A percentile compares a stretch with the other conserved stretches of the same genome.
These are phyloP conservation scores for Uloborus diversus DNA, from an alignment of 1,140 invertebrate genomes.

Conservation along the genomic window DNA sequence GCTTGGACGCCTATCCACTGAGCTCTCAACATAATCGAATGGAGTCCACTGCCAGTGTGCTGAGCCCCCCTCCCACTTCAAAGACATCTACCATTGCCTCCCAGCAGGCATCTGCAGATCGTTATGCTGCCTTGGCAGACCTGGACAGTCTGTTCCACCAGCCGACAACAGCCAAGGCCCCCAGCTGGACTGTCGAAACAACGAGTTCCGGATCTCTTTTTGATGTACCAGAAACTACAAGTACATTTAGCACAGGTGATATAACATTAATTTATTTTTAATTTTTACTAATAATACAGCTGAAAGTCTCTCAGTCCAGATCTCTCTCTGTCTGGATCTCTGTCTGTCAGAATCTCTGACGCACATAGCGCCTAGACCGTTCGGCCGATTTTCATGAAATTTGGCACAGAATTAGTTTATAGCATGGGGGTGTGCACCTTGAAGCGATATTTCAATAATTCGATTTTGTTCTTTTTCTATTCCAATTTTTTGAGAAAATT, in stretches of 20 bases:
- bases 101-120: slow-evolving; percentile 70
- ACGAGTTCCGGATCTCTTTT: slow-evolving; percentile 18
- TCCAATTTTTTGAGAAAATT: too few relatives aligned
- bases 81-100: neutral
- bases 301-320: too few relatives aligned
- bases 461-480: too few relatives aligned
- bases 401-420: too few relatives aligned
- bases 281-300: too few relatives aligned
- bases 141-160: slow-evolving; percentile 73
- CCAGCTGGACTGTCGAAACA: slow-evolving; percentile 46
- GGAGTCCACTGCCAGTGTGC: neutral
- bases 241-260: slow-evolving; percentile 18
- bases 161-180: slow-evolving; percentile 3
- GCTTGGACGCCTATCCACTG: slow-evolving; percentile 37
- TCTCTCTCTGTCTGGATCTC: too few relatives aligned
- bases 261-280: neutral
- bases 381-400: too few relatives aligned
- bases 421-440: too few relatives aligned
- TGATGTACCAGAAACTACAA: slow-evolving; percentile 14
- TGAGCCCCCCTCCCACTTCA: slow-evolving; percentile 3
- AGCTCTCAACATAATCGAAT: neutral
- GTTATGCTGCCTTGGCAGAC: slow-evolving; percentile 84
- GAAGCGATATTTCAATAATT: too few relatives aligned
- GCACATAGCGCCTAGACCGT: too few relatives aligned
- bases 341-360: too few relatives aligned